A percentile compares a stretch with the other conserved stretches of the same genome.
phyloP scores from a whole-genome alignment of 2,113 vertebrate genomes.

The Platichthys flesus region DNA sequence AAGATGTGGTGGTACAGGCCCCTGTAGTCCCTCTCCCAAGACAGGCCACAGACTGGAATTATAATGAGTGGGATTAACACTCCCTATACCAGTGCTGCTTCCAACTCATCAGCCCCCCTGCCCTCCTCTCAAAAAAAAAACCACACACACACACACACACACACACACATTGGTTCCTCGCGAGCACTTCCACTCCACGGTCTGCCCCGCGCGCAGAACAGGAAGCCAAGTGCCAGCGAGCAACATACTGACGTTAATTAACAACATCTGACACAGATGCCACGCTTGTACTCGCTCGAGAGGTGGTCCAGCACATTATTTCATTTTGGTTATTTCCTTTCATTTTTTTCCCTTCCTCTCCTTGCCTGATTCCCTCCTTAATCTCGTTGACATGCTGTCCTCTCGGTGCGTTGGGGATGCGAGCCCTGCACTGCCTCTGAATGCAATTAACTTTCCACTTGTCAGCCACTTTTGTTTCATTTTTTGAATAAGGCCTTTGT shows the following conservation, averaged over 20 bases:
- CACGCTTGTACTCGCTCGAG: slow-evolving; percentile 82
- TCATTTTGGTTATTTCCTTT: slow-evolving; percentile 85
- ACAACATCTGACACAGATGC: slow-evolving; percentile 88
- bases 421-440: slow-evolving; percentile 64
- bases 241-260: slow-evolving; percentile 87
- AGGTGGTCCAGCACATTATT: slow-evolving; percentile 86
- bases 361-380: slow-evolving; percentile 74
- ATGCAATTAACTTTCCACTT: slow-evolving; percentile 78
- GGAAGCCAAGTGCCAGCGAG: slow-evolving; percentile 82
- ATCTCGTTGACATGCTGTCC: slow-evolving; percentile 81
- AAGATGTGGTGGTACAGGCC: slow-evolving; percentile 68
- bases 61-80: slow-evolving; percentile 86
- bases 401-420: slow-evolving; percentile 68
- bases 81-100: slow-evolving; percentile 65
- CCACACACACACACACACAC: background rate
- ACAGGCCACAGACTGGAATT: slow-evolving; percentile 81
- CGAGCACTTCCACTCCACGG: slow-evolving; percentile 70
- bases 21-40: slow-evolving; percentile 71
- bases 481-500: slow-evolving; percentile 71
- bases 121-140: slow-evolving; percentile 6
- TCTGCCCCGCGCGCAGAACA: slow-evolving; percentile 78
- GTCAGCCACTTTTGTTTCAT: slow-evolving; percentile 74
- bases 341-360: slow-evolving; percentile 63
- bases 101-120: slow-evolving; percentile 62
- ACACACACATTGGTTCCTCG: slow-evolving; percentile 56